Base-by-base conservation (phyloP, 1,140 invertebrate genomes). In the Philotrypesis tridentata region DNA sequence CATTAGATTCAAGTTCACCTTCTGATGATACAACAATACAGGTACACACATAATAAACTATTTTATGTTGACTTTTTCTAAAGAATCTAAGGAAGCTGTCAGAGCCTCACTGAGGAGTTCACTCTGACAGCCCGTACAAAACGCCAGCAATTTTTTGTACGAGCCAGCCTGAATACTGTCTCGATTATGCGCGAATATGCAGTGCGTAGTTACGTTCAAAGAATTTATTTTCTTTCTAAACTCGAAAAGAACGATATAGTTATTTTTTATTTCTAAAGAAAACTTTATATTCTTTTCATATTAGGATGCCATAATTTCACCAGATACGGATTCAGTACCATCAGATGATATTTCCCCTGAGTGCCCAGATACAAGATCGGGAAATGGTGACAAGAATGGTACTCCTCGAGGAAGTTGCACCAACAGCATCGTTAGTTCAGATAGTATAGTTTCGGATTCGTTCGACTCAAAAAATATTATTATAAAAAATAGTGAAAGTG, bases 281-380 rank as follows among this genome's bases (percentile, higher is more conserved):
- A 72, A 72, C 25, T 48, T 72, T 2, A 43, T 72, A 2, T 31
- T 40, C 48, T 71, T 73, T 5, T 48, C 8, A n/a, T 55, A 73
- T n/a, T 33, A 92, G 71, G 91, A 91, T 29, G 85, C 87, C 0
- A 85, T 90, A 48, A 88, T 91, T 55, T 92, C 90, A n/a, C 89
- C 90, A 0, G 91, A 92, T 71, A 88, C 89, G 23, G 91, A 92
- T 80, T 89, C 87, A 0, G 71, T 86, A 6, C 85, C 84, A 29
- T 89, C 87, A 9, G 81, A 72, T 48, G 87, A 88, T 67, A 40
- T 86, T 12, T 88, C 85, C 2, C 82, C 85, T 2, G 89, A 88
- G 17, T 85, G 87, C 40, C 68, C 23, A 65, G 78, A 83, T 70
- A 85, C 79, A 73, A 86, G 79, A 61, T 86, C 84, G 17, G 85